A percentile compares a stretch with the other conserved stretches of the same genome.
phyloP scores from a whole-genome alignment of 2,797 vertebrate genomes.

The Danio jaintianensis region DNA sequence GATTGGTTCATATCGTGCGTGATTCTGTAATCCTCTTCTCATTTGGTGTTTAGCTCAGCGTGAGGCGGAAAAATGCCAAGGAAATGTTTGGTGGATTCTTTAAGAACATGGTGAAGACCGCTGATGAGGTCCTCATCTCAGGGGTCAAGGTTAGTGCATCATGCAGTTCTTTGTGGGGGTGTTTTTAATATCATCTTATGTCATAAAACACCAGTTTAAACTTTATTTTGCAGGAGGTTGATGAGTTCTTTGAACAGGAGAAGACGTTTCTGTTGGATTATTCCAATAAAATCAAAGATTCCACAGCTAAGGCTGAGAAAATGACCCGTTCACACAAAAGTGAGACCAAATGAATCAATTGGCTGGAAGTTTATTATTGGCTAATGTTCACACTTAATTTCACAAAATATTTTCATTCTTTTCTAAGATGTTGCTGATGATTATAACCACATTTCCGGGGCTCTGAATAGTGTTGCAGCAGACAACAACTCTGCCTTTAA shows the following conservation, averaged over 20 bases:
- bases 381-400: neutral
- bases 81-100: slow-evolving; percentile 98
- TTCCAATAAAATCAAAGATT: slow-evolving; percentile 93
- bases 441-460: slow-evolving; percentile 92
- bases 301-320: slow-evolving; percentile 94
- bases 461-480: slow-evolving; percentile 84
- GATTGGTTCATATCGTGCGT: slow-evolving; percentile 18
- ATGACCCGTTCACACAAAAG: slow-evolving; percentile 98
- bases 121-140: slow-evolving; percentile 96
- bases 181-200: neutral
- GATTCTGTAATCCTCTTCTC: neutral
- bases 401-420: slow-evolving; percentile 24
- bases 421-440: slow-evolving; percentile 92
- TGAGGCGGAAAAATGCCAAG: slow-evolving; percentile 96
- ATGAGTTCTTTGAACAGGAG: slow-evolving; percentile 99
- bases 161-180: neutral
- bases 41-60: slow-evolving; percentile 83
- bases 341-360: slow-evolving; percentile 64
- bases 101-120: slow-evolving; percentile 94
- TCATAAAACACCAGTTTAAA: slow-evolving; percentile 14
- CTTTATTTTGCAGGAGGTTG: slow-evolving; percentile 85
- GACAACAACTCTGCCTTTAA: slow-evolving; percentile 90
- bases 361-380: neutral
- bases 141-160: slow-evolving; percentile 87
- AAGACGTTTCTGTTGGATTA: slow-evolving; percentile 96